phyloP scores from a whole-genome alignment of 1,140 invertebrate genomes.

The Telenomus remus region DNA sequence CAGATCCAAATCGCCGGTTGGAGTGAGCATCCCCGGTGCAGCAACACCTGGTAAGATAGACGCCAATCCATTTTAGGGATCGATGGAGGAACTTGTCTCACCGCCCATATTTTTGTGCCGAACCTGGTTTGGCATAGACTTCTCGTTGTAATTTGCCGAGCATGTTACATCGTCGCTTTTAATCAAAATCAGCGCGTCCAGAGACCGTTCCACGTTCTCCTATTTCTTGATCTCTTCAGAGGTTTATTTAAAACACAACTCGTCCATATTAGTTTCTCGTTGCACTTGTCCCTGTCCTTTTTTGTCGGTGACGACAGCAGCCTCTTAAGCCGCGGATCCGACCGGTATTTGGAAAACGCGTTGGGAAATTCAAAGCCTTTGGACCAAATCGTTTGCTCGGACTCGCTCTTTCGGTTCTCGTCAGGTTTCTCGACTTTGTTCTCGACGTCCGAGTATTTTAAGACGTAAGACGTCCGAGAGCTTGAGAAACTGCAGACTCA shows the following conservation, averaged over 20 bases:
- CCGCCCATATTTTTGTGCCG: constrained; percentile 92
- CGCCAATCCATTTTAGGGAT: constrained; percentile 88
- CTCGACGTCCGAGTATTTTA: constrained; percentile 75
- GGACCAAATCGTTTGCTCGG: background rate
- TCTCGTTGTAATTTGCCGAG: constrained; percentile 74
- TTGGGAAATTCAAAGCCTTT: constrained; percentile 58
- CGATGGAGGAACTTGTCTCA: constrained; percentile 87
- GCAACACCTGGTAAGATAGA: constrained; percentile 88
- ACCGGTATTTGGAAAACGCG: constrained; percentile 54
- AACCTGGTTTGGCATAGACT: constrained; percentile 85
- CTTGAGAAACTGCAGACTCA: constrained; percentile 78
- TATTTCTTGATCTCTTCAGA: constrained; percentile 8
- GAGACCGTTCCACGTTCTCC: constrained; percentile 63
- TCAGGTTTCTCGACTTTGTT: background rate
- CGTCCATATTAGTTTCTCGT: constrained; percentile 47
- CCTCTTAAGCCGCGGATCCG: constrained; percentile 64
- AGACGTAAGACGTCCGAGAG: constrained; percentile 78
- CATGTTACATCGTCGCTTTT: constrained; percentile 70
- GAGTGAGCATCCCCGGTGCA: constrained; percentile 86
- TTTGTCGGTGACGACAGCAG: constrained; percentile 59
- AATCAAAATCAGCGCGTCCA: constrained; percentile 72
- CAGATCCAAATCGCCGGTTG: constrained; percentile 95
- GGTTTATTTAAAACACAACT: constrained; percentile 13
- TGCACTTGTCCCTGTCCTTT: constrained; percentile 59
- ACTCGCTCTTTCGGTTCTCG: constrained; percentile 40